Evolutionary conservation across 2,797 vertebrate species (phyloP).

Genomic region (Dipus sagitta): DNA sequence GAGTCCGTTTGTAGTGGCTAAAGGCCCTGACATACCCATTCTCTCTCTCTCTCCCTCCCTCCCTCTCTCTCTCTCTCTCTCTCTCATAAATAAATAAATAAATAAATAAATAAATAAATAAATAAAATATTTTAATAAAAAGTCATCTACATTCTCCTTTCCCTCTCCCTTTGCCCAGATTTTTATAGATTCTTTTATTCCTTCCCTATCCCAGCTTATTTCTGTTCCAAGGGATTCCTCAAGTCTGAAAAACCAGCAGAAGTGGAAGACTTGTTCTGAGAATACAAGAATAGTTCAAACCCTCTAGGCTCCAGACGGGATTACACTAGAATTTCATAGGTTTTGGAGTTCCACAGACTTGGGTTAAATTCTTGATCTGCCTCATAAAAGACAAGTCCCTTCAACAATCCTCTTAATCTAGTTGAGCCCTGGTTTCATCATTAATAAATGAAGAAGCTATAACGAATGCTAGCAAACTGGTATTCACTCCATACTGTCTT

Average conservation of each 20-base stretch:
- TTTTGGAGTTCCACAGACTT: background rate
- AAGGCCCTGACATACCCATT: too few relatives aligned
- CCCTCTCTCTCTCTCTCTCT: too few relatives aligned
- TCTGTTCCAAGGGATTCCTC: slow-evolving; percentile 15
- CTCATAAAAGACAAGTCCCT: background rate
- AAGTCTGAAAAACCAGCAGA: slow-evolving; percentile 41
- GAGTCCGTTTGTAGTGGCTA: too few relatives aligned
- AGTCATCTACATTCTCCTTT: background rate
- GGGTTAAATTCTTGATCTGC: background rate
- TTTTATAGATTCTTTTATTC: slow-evolving; percentile 36
- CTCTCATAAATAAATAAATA: too few relatives aligned
- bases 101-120: too few relatives aligned
- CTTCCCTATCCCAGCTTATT: slow-evolving; percentile 11
- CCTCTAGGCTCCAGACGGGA: background rate
- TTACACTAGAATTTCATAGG: background rate
- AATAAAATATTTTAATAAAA: too few relatives aligned
- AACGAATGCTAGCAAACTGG: background rate
- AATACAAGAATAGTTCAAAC: slow-evolving; percentile 24
- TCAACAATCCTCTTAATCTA: background rate
- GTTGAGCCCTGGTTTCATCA: background rate
- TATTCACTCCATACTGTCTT: slow-evolving; percentile 22
- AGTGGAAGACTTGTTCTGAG: slow-evolving; percentile 15
- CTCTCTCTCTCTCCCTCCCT: too few relatives aligned
- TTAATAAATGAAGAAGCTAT: background rate
- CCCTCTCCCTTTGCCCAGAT: background rate